A percentile compares a stretch with the other conserved stretches of the same genome.
Evolutionary conservation across 2,888 invertebrate species (phyloP).

Genomic region (Megalurothrips usitatus): DNA sequence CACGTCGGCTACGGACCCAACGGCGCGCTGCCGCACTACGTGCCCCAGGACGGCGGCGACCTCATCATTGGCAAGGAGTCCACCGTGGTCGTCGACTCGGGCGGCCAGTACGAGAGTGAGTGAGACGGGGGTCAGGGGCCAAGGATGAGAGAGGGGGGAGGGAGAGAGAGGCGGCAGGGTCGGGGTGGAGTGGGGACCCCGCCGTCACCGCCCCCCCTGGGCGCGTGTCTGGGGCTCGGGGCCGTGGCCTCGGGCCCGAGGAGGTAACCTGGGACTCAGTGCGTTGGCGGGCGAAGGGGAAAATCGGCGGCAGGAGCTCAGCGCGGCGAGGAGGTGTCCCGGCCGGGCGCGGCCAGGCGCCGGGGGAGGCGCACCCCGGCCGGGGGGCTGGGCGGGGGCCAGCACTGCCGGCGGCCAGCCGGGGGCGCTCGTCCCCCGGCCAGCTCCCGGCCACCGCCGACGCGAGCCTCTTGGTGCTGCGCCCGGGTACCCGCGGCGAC

Average conservation of each 20-base stretch:
- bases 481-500: no score
- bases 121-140: slow-evolving; percentile 7
- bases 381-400: background rate
- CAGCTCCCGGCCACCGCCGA: background rate
- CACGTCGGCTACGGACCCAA: slow-evolving; percentile 83
- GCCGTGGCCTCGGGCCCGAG: no score
- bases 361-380: background rate
- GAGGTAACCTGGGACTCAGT: no score
- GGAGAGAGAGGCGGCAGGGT: no score
- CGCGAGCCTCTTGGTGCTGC: no score
- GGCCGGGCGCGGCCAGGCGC: background rate
- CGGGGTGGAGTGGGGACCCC: no score
- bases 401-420: background rate
- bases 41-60: slow-evolving; percentile 63
- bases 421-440: background rate
- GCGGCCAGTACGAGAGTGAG: slow-evolving; percentile 83
- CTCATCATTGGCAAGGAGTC: slow-evolving; percentile 65
- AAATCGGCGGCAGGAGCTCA: background rate
- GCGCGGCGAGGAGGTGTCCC: background rate
- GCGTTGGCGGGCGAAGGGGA: background rate
- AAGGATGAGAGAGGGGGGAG: no score
- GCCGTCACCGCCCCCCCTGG: no score
- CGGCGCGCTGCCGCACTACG: slow-evolving; percentile 84
- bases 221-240: no score
- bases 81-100: slow-evolving; percentile 87